Evolutionary conservation across 2,113 vertebrate species (phyloP).

Genomic region (Rhea americana): DNA sequence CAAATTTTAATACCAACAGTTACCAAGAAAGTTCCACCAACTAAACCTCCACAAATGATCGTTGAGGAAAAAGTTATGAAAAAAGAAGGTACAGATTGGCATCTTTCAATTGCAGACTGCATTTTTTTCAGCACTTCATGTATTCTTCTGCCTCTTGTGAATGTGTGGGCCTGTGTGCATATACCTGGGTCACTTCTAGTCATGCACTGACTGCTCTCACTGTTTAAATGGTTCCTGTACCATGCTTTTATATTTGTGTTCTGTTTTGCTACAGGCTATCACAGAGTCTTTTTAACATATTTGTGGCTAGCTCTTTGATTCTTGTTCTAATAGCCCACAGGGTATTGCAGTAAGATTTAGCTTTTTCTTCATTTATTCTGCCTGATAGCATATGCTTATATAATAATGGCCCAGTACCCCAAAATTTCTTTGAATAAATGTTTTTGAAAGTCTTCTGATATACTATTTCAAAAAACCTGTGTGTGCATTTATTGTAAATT

Average conservation of each 20-base stretch:
- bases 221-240: not conserved
- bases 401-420: not conserved
- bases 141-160: slow-evolving; percentile 9
- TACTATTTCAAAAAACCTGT: slow-evolving; percentile 19
- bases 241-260: not conserved
- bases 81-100: slow-evolving; percentile 77
- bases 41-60: slow-evolving; percentile 75
- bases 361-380: not conserved
- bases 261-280: not conserved
- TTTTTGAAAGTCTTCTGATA: slow-evolving; percentile 47
- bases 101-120: slow-evolving; percentile 40
- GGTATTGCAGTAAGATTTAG: not conserved
- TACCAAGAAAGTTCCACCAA: slow-evolving; percentile 77
- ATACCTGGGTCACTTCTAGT: not conserved
- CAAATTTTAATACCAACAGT: slow-evolving; percentile 78
- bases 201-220: not conserved
- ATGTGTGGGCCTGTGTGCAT: not conserved
- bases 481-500: slow-evolving; percentile 17
- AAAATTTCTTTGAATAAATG: slow-evolving; percentile 42
- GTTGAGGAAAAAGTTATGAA: slow-evolving; percentile 80
- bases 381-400: not conserved
- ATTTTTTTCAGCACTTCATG: not conserved
- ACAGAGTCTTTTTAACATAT: not conserved
- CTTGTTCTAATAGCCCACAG: not conserved
- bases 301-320: slow-evolving; percentile 36